phyloP scores from a whole-genome alignment of 2,888 invertebrate species.

The Dorcus hopei region DNA sequence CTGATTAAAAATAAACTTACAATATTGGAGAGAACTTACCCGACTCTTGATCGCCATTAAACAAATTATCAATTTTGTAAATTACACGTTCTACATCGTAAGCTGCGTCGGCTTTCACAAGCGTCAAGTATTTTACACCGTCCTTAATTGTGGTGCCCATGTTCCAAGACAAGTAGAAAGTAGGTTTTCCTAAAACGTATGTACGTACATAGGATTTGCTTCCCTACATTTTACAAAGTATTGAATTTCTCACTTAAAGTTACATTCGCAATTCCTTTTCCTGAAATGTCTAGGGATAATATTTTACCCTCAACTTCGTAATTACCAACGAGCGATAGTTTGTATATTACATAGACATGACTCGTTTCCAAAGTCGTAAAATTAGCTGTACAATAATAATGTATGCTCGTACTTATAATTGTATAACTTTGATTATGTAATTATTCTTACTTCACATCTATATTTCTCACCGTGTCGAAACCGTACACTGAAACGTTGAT shows the following conservation, averaged over 20 bases:
- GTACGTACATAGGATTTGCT: background rate
- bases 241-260: conserved; percentile 2
- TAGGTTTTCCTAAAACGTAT: background rate
- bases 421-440: background rate
- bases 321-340: conserved; percentile 4
- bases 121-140: conserved; percentile 7
- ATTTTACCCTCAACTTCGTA: conserved; percentile 15
- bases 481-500: conserved; percentile 26
- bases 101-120: conserved; percentile 3
- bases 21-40: background rate
- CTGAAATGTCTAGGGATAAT: conserved; percentile 7
- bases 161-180: conserved; percentile 4
- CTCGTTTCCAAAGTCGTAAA: no score
- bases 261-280: conserved; percentile 10
- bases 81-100: background rate
- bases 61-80: conserved; percentile 13
- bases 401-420: no score
- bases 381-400: no score
- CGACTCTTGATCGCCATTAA: conserved; percentile 8
- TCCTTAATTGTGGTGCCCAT: conserved; percentile 4
- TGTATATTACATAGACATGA: background rate
- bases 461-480: conserved; percentile 23
- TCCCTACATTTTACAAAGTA: background rate
- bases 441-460: conserved; percentile 24
- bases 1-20: no score